Evolutionary conservation across 2,888 invertebrate genomes (phyloP).

Genomic region (Drosophila emarginata): DNA sequence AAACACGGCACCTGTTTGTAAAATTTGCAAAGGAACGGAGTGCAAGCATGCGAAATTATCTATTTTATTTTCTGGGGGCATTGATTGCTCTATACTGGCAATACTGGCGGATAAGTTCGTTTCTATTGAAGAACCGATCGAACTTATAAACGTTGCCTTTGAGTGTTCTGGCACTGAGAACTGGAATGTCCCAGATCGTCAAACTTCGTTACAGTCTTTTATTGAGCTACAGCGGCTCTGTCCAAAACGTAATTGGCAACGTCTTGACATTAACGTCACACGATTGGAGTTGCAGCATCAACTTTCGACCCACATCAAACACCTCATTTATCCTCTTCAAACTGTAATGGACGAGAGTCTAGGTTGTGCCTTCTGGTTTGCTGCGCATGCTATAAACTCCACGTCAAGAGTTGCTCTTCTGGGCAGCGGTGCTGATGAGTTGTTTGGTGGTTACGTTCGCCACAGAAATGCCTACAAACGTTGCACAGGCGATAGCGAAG

Average conservation of each 20-base stretch:
- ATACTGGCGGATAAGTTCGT: constrained; percentile 89
- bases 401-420: constrained; percentile 83
- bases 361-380: constrained; percentile 98
- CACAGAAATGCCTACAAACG: constrained; percentile 90
- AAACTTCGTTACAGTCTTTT: constrained; percentile 89
- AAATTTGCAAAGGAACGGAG: constrained; percentile 23
- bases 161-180: constrained; percentile 65
- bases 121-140: constrained; percentile 87
- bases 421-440: constrained; percentile 98
- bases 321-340: constrained; percentile 92
- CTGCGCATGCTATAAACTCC: constrained; percentile 83
- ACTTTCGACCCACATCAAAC: constrained; percentile 85
- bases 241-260: constrained; percentile 89
- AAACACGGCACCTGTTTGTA: constrained; percentile 55
- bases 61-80: constrained; percentile 96
- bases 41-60: constrained; percentile 88
- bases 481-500: constrained; percentile 79
- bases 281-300: constrained; percentile 85
- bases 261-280: constrained; percentile 90
- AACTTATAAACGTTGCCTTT: constrained; percentile 97
- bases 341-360: constrained; percentile 98
- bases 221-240: constrained; percentile 87
- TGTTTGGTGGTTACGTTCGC: constrained; percentile 96
- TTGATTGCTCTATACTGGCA: constrained; percentile 97
- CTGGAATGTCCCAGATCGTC: constrained; percentile 92